Evolutionary conservation across 2,888 invertebrate species (phyloP).

Genomic region (Cephus pulcher): DNA sequence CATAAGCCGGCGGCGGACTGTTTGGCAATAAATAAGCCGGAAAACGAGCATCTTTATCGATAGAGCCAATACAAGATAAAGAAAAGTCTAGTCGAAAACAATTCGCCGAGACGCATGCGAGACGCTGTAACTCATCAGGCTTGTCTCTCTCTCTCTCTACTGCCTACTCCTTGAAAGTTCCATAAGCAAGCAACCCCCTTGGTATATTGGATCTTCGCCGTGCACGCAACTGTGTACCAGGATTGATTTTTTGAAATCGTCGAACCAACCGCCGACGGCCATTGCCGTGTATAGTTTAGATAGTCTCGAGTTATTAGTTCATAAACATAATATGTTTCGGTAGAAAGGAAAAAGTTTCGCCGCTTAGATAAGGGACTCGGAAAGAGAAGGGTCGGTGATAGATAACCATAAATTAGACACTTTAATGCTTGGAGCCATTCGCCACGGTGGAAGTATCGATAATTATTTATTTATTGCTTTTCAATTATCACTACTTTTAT

Average conservation of each 20-base stretch:
- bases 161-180: no score
- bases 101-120: slow-evolving; percentile 33
- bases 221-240: no score
- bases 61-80: slow-evolving; percentile 21
- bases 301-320: slow-evolving; percentile 20
- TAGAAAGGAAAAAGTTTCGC: no score
- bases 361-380: slow-evolving; percentile 8
- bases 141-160: slow-evolving; percentile 1
- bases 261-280: no score
- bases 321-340: slow-evolving; percentile 11
- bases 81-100: slow-evolving; percentile 49
- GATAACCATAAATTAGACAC: slow-evolving; percentile 9
- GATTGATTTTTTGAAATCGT: no score
- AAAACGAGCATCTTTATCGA: slow-evolving; percentile 5
- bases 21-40: slow-evolving; percentile 34
- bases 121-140: slow-evolving; percentile 38
- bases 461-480: no score
- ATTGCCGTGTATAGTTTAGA: background rate
- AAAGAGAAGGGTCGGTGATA: slow-evolving; percentile 9
- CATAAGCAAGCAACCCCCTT: no score
- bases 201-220: no score
- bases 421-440: background rate
- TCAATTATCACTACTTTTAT: no score
- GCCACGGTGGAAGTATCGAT: no score
- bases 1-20: background rate